Conservation (phyloP, 2,888 invertebrate genomes). For the Melieria omissa region DNA sequence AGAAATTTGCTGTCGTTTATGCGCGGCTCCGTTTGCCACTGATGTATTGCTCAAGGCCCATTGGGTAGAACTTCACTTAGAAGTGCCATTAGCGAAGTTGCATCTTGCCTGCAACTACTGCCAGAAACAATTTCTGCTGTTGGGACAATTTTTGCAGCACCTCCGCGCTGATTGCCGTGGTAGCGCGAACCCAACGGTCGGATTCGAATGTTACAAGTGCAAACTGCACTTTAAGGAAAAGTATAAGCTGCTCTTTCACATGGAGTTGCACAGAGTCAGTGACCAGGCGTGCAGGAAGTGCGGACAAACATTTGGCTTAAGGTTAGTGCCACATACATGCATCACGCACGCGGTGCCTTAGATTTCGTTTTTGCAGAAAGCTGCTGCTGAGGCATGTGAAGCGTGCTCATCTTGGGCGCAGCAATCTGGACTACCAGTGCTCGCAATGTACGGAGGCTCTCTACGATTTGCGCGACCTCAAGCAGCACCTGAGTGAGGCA, state of each 20-base stretch:
- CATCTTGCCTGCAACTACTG: too few relatives aligned
- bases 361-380: conserved; percentile 33
- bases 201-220: conserved; percentile 45
- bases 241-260: conserved; percentile 44
- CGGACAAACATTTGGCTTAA: conserved; percentile 42
- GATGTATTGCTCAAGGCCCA: too few relatives aligned
- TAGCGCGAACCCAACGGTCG: too few relatives aligned
- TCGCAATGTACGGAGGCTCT: conserved; percentile 38
- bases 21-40: too few relatives aligned
- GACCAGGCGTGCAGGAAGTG: conserved; percentile 44
- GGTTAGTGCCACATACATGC: conserved; percentile 19
- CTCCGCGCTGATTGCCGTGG: too few relatives aligned
- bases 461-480: conserved; percentile 44
- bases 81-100: too few relatives aligned
- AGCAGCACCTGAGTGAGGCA: conserved; percentile 40
- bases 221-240: conserved; percentile 43
- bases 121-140: too few relatives aligned
- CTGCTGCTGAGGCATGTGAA: conserved; percentile 44
- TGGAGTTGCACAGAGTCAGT: conserved; percentile 45
- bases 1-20: too few relatives aligned
- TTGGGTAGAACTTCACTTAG: too few relatives aligned
- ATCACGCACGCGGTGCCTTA: background rate
- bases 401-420: conserved; percentile 38
- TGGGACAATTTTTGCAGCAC: too few relatives aligned
- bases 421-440: conserved; percentile 44